phyloP scores from a whole-genome alignment of 2,797 vertebrate genomes.

The Coendou prehensilis region DNA sequence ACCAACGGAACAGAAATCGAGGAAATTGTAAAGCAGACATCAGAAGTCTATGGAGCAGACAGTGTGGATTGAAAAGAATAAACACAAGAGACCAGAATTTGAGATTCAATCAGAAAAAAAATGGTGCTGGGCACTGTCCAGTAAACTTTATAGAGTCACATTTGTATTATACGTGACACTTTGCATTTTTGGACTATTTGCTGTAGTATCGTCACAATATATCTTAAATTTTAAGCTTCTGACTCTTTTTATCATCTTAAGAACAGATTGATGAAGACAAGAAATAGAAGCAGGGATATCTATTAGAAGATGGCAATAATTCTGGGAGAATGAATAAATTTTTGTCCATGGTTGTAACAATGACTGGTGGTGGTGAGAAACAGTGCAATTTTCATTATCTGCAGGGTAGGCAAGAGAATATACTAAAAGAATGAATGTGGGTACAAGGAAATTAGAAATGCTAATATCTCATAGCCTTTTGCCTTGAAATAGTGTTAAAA shows the following conservation, averaged over 20 bases:
- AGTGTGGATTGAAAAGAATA: not conserved
- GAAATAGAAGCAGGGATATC: not conserved
- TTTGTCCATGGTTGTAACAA: not conserved
- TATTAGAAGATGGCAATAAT: not conserved
- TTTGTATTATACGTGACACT: not conserved
- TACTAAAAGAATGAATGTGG: not conserved
- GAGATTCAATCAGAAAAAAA: not conserved
- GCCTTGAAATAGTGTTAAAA: not conserved
- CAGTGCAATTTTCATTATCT: not conserved
- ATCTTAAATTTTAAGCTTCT: not conserved
- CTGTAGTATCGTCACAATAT: no score
- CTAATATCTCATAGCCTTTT: not conserved
- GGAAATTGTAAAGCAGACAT: not conserved
- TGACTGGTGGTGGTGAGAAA: not conserved
- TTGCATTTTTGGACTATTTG: not conserved
- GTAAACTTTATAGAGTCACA: not conserved
- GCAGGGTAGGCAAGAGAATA: not conserved
- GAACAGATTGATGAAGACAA: not conserved
- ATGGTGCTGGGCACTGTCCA: no score
- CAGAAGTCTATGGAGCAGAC: not conserved
- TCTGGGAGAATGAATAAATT: not conserved
- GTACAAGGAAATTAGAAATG: not conserved
- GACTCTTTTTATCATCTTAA: not conserved
- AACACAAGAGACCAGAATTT: not conserved
- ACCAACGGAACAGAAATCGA: not conserved